A percentile compares a stretch with the other conserved stretches of the same genome.
Conservation (phyloP, 2,797 vertebrate species). For the Glyptemys insculpta region DNA sequence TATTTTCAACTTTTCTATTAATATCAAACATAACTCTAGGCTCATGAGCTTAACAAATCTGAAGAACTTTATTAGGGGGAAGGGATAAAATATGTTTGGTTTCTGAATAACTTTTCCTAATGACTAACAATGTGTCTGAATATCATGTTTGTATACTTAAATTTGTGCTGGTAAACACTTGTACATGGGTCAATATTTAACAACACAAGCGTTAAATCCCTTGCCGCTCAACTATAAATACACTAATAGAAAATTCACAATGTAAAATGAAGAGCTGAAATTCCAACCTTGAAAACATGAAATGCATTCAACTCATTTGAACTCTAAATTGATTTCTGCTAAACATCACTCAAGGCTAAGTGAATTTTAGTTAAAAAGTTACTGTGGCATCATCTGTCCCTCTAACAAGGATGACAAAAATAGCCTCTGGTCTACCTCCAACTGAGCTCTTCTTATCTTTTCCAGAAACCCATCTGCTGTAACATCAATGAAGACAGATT, state of each 20-base stretch:
- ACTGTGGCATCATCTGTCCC: conserved; percentile 87
- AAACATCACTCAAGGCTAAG: conserved; percentile 67
- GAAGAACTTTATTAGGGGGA: background rate
- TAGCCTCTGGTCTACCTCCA: conserved; percentile 86
- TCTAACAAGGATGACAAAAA: conserved; percentile 87
- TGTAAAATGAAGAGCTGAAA: conserved; percentile 1
- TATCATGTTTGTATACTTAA: background rate
- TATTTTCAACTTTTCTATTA: background rate
- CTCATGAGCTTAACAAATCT: background rate
- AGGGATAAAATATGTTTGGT: background rate
- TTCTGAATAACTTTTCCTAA: background rate
- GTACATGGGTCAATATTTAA: background rate
- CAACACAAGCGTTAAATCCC: background rate
- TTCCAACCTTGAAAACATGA: conserved; percentile 61
- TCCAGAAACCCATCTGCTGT: conserved; percentile 69
- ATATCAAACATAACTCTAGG: background rate
- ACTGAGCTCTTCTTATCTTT: conserved; percentile 77
- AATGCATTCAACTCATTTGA: conserved; percentile 64
- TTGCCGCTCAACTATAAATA: background rate
- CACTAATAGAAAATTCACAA: conserved; percentile 5
- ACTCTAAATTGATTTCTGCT: conserved; percentile 73
- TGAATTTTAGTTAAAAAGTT: conserved; percentile 80
- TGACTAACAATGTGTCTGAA: background rate
- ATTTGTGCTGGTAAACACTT: conserved; percentile 32
- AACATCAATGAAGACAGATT: conserved; percentile 56